Base-by-base conservation (phyloP, 1,140 invertebrate species). In the Penaeus chinensis region DNA sequence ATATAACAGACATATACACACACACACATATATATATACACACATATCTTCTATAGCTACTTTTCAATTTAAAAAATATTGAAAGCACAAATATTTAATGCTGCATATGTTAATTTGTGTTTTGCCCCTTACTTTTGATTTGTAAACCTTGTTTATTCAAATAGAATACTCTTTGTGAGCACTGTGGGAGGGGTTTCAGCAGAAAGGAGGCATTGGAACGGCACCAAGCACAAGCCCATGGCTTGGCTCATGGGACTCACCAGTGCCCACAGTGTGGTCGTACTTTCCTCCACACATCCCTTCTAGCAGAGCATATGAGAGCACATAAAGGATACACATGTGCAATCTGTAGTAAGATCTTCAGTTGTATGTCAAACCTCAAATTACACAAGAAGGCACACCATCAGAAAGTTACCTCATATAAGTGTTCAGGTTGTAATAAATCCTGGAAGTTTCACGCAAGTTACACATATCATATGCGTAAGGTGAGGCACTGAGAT, bases 391-490 rank as follows among this genome's bases (percentile, higher is more conserved):
- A 63, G 19, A 54, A 79, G n/a, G 61, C 71, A 42, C 81, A 87
- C 69, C 86, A 87, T 37, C 71, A 74, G 32, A 76, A 76, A 19
- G 77, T 74, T n/a, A 63, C 80, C 7, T n/a, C 71, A 7, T 87
- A 77, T 47, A 71, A 77, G n/a, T 87, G 86, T 54, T 76, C 79
- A 3, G 32, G 42, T 16, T 87, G 86, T 37, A 83, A 78, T 69
- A 87, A 81, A 63, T 60, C 37, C 62, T 87, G 86, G 86, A 87
- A 62, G 24, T 87, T 82, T 77, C 86, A 87, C 54, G 69, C 80
- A 32, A 87, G 86, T 76, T 87, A 87, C 54, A 87, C 78, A 37
- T 82, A 87, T 66, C 86, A 87, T 66, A 87, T 87, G 80, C 80
- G 81, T 20, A 87, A 87, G 80, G 86, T 87, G 24, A 60, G 84